Base-by-base conservation (phyloP, 2,113 vertebrate genomes). In the Eulemur macaco region DNA sequence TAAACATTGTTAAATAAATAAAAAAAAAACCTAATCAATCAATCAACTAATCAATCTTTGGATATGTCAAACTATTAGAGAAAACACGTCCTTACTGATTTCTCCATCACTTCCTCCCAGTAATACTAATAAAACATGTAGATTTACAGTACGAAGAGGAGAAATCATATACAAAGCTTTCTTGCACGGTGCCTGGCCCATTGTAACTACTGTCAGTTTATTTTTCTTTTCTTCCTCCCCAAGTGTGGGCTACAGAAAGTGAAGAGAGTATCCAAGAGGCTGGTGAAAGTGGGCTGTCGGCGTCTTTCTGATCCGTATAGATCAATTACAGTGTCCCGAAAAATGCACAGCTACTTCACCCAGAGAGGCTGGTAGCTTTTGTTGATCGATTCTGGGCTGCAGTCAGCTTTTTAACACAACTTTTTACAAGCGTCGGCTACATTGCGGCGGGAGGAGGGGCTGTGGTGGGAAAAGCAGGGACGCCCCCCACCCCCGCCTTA, bases 351-450 rank as follows among this genome's bases (percentile, higher is more conserved):
- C 66, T 88, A n/a, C 85, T 88, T 96, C 56, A 88, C 83, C 21
- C n/a, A 63, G 64, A 88, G 68, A 92, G 56, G 45, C 47, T 17
- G 77, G 80, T 90, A 42, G 76, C 95, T 77, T 95, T 76, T 93
- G 89, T 63, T 73, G 91, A 91, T 92, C 50, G 83, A 91, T 84
- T 92, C 74, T 80, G 50, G 84, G 81, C 54, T 58, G 66, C 68
- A 87, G 58, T 81, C 88, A 89, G 91, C 56, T 77, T 69, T 95
- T 92, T 34, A 58, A 68, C 54, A 81, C 86, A 98, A 96, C 84
- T 97, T 96, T 94, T 86, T 84, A 29, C 54, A 76, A 95, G 89
- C 74, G 68, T 83, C 54, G 42, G 90, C 74, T 86, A 50, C 93
- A 31, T 0, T 9, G 81, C 50, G 25, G 90, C 42, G 23, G 80